Evolutionary conservation across 2,797 vertebrate species (phyloP), one percentile per base, ranked within the genome.

Genomic region (Limnodromus scolopaceus): DNA sequence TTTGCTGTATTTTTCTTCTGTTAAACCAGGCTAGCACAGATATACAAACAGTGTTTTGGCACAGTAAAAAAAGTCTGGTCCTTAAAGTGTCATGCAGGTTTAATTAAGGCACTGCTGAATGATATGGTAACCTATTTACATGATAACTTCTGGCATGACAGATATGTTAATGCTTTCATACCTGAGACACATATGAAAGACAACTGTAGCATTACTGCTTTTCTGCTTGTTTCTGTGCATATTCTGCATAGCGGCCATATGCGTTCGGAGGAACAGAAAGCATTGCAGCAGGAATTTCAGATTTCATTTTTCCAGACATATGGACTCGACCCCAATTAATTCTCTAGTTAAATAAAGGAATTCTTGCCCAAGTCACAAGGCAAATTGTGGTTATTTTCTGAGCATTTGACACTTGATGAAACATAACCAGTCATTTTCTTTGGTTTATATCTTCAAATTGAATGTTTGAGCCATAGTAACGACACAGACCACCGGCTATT

Each of bases 181-280:
- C 22, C 41, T 49, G 34, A 81, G 64, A 18, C 51, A 54, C 3
- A 6, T 54, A 53, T 53, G 51, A 32, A 54, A 74, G 48, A 64
- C 16, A 87, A 51, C 81, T 39, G 9, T 2, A 49, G 43, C 74
- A 58, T 53, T 89, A 12, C 24, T 51, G 28, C 15, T 70, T 39
- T 66, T 77, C 61, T 74, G 22, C 30, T 72, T 65, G 10, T 57
- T 90, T 27, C 34, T 70, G 22, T 22, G 13, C 27, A 24, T 1
- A 1, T 64, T 79, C 36, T 61, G 13, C 11, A 2, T 14, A 4
- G 9, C 1, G 2, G 7, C 17, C 2, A 0, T 11, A 24, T 32
- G 25, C 2, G 0, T 27, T 39, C 1, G 2, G 41, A 38, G 9
- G 2, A 82, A 17, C 27, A 60, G 39, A 79, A 69, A 48, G 22